Conservation (phyloP, 2,888 invertebrate species). For the Ophraella communa region DNA sequence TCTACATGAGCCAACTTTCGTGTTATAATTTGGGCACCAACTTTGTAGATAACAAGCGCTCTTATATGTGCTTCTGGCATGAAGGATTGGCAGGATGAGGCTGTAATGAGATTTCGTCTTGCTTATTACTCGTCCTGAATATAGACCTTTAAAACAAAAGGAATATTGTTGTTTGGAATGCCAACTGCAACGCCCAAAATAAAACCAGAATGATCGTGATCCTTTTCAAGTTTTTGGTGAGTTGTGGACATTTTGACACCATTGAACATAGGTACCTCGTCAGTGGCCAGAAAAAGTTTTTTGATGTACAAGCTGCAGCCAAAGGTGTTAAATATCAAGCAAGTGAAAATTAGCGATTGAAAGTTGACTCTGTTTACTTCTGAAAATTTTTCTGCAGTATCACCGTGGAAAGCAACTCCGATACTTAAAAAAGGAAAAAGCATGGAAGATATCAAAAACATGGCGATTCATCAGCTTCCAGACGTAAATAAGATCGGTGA, state of each 20-base stretch:
- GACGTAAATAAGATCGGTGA: too few relatives aligned
- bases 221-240: too few relatives aligned
- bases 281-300: background rate
- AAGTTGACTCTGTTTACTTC: background rate
- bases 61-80: background rate
- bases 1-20: conserved; percentile 40
- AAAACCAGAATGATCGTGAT: conserved; percentile 9
- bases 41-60: background rate
- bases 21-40: too few relatives aligned
- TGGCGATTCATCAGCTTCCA: too few relatives aligned
- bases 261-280: too few relatives aligned
- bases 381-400: background rate
- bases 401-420: background rate
- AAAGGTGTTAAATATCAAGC: background rate
- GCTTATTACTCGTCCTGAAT: conserved; percentile 8
- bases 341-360: conserved; percentile 4
- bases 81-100: too few relatives aligned
- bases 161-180: conserved; percentile 3
- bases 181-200: conserved; percentile 2
- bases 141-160: background rate
- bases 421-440: background rate
- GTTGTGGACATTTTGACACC: too few relatives aligned
- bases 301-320: background rate
- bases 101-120: conserved; percentile 1
- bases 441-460: background rate